These are phyloP conservation scores for Empis stercorea DNA, from an alignment of 2,888 invertebrate species.

Conservation along the genomic window DNA sequence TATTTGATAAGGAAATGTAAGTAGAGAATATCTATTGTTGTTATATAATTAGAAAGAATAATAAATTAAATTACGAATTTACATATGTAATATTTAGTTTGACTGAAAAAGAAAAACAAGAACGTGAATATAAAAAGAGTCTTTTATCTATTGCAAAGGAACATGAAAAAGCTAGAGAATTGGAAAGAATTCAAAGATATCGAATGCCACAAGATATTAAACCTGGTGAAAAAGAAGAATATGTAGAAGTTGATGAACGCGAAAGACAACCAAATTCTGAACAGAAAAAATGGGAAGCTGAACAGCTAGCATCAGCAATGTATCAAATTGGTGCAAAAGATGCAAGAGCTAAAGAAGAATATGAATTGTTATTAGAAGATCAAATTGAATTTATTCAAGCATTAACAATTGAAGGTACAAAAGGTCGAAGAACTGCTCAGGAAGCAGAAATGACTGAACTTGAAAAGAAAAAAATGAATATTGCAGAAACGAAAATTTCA, in stretches of 20 bases:
- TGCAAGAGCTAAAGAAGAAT: conserved; percentile 59
- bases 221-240: conserved; percentile 59
- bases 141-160: conserved; percentile 83
- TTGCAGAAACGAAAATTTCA: conserved; percentile 84
- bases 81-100: conserved; percentile 42
- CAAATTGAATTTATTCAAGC: conserved; percentile 97
- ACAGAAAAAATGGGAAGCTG: conserved; percentile 94
- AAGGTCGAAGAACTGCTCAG: conserved; percentile 36
- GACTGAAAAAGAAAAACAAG: conserved; percentile 71
- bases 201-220: conserved; percentile 83
- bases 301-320: conserved; percentile 85
- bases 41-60: too few relatives aligned
- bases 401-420: conserved; percentile 61
- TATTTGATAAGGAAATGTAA: conserved; percentile 81
- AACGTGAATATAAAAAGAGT: conserved; percentile 81
- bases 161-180: conserved; percentile 86
- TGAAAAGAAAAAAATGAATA: conserved; percentile 60
- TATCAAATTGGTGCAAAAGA: conserved; percentile 91
- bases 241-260: conserved; percentile 73
- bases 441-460: conserved; percentile 50
- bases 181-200: conserved; percentile 87
- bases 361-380: conserved; percentile 87
- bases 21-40: too few relatives aligned
- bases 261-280: conserved; percentile 75
- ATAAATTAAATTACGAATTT: neutral